phyloP scores from a whole-genome alignment of 2,888 invertebrate species.

The Acrocyrtus sp. region DNA sequence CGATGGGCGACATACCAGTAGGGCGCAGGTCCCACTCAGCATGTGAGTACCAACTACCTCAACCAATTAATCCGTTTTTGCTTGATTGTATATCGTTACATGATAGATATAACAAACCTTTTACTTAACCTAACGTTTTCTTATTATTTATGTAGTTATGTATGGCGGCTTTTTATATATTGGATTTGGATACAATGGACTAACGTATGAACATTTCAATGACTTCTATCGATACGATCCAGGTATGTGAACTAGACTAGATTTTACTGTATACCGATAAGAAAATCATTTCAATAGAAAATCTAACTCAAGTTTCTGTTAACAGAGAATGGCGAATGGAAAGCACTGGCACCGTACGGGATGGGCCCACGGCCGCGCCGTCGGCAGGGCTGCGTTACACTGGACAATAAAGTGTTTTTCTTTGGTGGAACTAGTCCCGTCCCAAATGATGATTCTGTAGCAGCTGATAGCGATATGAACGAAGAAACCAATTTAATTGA shows the following conservation, averaged over 20 bases:
- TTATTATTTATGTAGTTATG: constrained; percentile 79
- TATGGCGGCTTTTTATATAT: constrained; percentile 82
- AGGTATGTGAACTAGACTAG: constrained; percentile 58
- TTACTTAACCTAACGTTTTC: too few species aligned
- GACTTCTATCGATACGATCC: constrained; percentile 80
- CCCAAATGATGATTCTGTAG: constrained; percentile 30
- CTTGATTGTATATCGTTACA: background rate
- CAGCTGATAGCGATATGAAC: constrained; percentile 48
- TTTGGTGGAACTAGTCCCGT: constrained; percentile 85
- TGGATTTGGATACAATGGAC: constrained; percentile 90
- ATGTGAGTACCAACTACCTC: constrained; percentile 72
- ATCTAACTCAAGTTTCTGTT: constrained; percentile 13
- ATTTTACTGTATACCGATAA: background rate
- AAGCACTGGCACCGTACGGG: constrained; percentile 55
- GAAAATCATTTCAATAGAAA: background rate
- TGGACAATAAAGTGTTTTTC: constrained; percentile 78
- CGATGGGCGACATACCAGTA: constrained; percentile 74
- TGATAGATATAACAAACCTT: too few species aligned
- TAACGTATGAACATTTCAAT: constrained; percentile 80
- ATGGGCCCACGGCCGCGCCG: constrained; percentile 65
- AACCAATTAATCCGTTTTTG: background rate
- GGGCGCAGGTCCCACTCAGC: constrained; percentile 92
- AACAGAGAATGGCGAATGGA: constrained; percentile 60
- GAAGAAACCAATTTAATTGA: constrained; percentile 72
- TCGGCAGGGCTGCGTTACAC: constrained; percentile 83